These are phyloP conservation scores for Pinna nobilis DNA, from an alignment of 1,140 invertebrate genomes.

Conservation along the genomic window DNA sequence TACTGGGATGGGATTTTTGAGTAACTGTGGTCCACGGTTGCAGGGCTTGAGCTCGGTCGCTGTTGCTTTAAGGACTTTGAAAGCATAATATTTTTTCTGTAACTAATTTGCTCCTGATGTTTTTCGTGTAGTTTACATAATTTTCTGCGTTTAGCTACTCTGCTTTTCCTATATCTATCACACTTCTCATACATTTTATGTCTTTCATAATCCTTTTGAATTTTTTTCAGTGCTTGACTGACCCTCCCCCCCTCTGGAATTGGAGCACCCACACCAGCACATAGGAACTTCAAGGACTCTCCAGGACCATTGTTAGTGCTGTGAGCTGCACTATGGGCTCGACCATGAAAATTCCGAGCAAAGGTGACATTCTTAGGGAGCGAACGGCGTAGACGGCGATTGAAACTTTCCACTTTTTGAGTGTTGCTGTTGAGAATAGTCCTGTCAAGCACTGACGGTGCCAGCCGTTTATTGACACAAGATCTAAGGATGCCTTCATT, in stretches of 20 bases:
- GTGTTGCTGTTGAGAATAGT: not conserved
- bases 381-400: not conserved
- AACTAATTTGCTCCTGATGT: not conserved
- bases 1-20: too few species aligned
- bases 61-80: not conserved
- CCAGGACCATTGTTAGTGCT: constrained; percentile 14
- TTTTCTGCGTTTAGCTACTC: not conserved
- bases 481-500: too few species aligned
- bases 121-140: not conserved
- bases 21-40: not conserved
- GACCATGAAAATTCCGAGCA: constrained; percentile 2
- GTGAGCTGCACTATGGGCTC: constrained; percentile 16
- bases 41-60: not conserved
- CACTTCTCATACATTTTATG: not conserved
- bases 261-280: not conserved
- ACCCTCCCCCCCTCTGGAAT: constrained; percentile 1
- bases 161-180: not conserved
- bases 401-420: constrained; percentile 11
- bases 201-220: not conserved
- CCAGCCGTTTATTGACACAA: too few species aligned
- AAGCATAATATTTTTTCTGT: not conserved
- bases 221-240: not conserved
- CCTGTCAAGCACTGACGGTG: too few species aligned
- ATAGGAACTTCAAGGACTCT: not conserved
- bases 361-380: not conserved